Conservation (phyloP, 2,113 vertebrate species). For the Centropristis striata region DNA sequence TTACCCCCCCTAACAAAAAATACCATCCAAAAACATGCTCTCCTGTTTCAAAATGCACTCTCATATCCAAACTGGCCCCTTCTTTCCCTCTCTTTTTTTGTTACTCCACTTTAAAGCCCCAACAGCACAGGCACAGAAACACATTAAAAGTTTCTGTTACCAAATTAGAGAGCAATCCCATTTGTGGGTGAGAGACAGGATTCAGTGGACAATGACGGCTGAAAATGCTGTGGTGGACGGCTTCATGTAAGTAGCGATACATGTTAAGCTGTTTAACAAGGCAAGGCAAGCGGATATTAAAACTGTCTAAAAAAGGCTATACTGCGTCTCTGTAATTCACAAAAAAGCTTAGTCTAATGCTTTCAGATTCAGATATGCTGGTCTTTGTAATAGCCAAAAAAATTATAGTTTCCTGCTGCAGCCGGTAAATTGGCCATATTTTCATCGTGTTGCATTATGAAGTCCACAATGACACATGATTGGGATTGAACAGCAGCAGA, state of each 20-base stretch:
- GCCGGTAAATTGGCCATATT: slow-evolving; percentile 44
- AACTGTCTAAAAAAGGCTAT: slow-evolving; percentile 15
- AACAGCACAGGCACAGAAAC: slow-evolving; percentile 62
- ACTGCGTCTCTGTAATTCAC: slow-evolving; percentile 21
- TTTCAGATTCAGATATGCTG: slow-evolving; percentile 32
- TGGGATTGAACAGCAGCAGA: slow-evolving; percentile 39
- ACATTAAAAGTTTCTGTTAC: slow-evolving; percentile 77
- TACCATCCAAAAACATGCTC: slow-evolving; percentile 81
- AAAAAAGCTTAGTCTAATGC: slow-evolving; percentile 31
- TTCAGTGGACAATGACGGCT: slow-evolving; percentile 47
- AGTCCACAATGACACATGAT: slow-evolving; percentile 55
- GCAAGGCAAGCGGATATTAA: slow-evolving; percentile 26
- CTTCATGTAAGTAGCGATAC: slow-evolving; percentile 32
- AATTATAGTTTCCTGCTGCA: slow-evolving; percentile 27
- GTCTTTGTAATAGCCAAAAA: slow-evolving; percentile 12
- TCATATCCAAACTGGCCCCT: slow-evolving; percentile 76
- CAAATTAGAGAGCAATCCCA: slow-evolving; percentile 50
- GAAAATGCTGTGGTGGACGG: slow-evolving; percentile 43
- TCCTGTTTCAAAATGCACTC: slow-evolving; percentile 79
- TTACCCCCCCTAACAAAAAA: slow-evolving; percentile 64
- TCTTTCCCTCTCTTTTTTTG: slow-evolving; percentile 27
- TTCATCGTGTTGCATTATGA: slow-evolving; percentile 37
- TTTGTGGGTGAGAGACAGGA: slow-evolving; percentile 43
- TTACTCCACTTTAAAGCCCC: slow-evolving; percentile 60
- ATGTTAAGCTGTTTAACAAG: slow-evolving; percentile 40